Conservation (phyloP, 2,113 vertebrate genomes). For the Prunella fulvescens region DNA sequence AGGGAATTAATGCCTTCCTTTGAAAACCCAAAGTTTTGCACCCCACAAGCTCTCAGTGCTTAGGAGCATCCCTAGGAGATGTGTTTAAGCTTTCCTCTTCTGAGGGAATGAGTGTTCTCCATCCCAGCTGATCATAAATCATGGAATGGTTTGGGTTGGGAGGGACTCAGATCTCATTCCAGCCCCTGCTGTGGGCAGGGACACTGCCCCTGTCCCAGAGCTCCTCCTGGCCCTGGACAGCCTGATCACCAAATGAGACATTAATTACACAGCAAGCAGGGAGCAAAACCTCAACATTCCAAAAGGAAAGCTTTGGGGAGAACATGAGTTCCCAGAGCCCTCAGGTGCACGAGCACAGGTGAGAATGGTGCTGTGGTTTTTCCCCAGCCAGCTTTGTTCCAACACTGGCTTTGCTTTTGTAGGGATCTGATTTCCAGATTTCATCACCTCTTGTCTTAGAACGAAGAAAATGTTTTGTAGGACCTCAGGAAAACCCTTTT, state of each 20-base stretch:
- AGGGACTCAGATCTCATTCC: background rate
- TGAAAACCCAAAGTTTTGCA: background rate
- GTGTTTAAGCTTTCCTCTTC: background rate
- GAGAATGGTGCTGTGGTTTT: background rate
- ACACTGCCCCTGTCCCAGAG: background rate
- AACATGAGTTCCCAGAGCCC: background rate
- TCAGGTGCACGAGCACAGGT: background rate
- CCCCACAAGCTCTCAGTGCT: background rate
- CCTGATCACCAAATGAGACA: background rate
- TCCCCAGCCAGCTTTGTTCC: background rate
- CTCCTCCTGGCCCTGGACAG: background rate
- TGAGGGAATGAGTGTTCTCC: background rate
- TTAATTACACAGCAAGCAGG: background rate
- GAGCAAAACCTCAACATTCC: background rate
- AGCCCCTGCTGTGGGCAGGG: background rate
- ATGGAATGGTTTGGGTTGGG: background rate
- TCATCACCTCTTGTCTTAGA: background rate
- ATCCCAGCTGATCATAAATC: accelerated
- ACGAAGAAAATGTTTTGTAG: background rate
- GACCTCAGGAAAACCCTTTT: background rate
- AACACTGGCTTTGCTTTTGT: background rate
- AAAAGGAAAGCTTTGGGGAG: background rate
- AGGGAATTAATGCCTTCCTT: background rate
- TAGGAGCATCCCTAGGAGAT: background rate
- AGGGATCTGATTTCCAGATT: background rate